phyloP scores from a whole-genome alignment of 2,888 invertebrate species.

The Dryocosmus kuriphilus region DNA sequence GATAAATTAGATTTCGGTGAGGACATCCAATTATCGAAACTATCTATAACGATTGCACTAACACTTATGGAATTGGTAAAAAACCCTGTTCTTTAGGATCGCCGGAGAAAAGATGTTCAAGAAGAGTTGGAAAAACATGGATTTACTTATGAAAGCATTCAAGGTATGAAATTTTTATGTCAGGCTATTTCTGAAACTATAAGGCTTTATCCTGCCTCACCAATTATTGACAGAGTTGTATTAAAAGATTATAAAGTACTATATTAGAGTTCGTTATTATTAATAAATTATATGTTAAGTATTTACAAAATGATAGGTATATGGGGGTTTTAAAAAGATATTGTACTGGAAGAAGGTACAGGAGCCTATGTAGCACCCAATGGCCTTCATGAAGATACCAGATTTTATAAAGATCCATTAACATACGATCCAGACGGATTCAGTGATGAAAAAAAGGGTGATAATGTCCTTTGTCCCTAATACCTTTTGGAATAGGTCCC shows the following conservation, averaged over 20 bases:
- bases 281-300: no score
- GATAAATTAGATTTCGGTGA: conserved; percentile 61
- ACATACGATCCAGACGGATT: conserved; percentile 69
- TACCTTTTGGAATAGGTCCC: conserved; percentile 71
- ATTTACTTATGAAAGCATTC: conserved; percentile 65
- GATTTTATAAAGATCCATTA: conserved; percentile 60
- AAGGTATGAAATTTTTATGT: no score
- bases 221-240: conserved; percentile 66
- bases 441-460: no score
- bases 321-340: no score
- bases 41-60: conserved; percentile 63
- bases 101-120: conserved; percentile 60
- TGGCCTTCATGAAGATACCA: conserved; percentile 65
- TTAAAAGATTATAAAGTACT: conserved; percentile 65
- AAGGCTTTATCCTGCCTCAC: conserved; percentile 68
- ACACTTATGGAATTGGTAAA: conserved; percentile 66
- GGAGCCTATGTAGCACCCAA: conserved; percentile 60
- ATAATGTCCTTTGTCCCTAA: conserved; percentile 61
- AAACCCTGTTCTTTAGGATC: conserved; percentile 63
- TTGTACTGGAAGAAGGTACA: conserved; percentile 65
- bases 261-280: no score
- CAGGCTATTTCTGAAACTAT: conserved; percentile 68
- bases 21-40: conserved; percentile 67
- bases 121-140: conserved; percentile 53
- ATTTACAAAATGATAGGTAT: no score